Evolutionary conservation across 2,797 vertebrate genomes (phyloP).

Genomic region (Choloepus didactylus): DNA sequence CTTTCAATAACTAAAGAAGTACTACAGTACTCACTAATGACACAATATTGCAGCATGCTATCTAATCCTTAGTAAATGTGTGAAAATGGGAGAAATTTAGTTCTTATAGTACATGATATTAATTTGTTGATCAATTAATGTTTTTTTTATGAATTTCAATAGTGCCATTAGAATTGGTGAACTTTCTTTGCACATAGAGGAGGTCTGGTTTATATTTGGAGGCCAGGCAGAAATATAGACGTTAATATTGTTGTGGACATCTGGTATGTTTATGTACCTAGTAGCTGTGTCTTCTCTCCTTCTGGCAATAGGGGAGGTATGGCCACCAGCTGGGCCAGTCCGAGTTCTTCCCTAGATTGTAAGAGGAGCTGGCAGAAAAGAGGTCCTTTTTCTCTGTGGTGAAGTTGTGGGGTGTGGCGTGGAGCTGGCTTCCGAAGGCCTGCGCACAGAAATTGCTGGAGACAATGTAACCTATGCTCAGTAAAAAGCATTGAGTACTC

Average conservation of each 20-base stretch:
- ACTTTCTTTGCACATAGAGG: background rate
- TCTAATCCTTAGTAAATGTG: background rate
- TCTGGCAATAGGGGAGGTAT: background rate
- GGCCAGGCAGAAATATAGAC: background rate
- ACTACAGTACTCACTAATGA: background rate
- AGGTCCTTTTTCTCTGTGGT: background rate
- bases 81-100: background rate
- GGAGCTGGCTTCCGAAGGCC: background rate
- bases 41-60: background rate
- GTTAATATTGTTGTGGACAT: background rate
- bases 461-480: background rate
- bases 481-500: background rate
- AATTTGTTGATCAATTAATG: background rate
- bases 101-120: background rate
- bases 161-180: slow-evolving; percentile 1
- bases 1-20: background rate
- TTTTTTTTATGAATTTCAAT: background rate
- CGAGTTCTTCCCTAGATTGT: background rate
- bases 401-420: background rate
- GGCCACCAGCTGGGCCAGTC: background rate
- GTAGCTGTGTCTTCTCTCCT: background rate
- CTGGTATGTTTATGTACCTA: background rate
- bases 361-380: background rate
- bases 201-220: background rate
- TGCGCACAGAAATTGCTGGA: background rate